Evolutionary conservation across 1,140 invertebrate species (phyloP).

Genomic region (Elymnias hypermnestra): DNA sequence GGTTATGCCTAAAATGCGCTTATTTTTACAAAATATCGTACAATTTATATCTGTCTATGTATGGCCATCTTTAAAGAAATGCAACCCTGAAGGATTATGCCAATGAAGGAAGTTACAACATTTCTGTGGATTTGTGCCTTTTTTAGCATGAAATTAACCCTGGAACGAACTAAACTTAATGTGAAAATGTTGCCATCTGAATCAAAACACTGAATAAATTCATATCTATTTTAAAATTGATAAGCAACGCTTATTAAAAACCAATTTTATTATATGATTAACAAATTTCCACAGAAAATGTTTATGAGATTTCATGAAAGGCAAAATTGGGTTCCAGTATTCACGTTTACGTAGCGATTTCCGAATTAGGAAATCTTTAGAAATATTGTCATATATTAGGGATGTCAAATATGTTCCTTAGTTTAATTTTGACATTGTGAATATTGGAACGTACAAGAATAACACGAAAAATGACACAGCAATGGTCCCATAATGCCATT

Average conservation of each 20-base stretch:
- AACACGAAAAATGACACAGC: slow-evolving; percentile 31
- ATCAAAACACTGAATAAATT: no score
- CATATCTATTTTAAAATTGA: no score
- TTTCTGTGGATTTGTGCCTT: slow-evolving; percentile 24
- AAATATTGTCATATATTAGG: no score
- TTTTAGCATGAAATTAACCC: slow-evolving; percentile 1
- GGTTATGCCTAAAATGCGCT: no score
- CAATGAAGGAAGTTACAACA: slow-evolving; percentile 24
- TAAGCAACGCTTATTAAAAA: no score
- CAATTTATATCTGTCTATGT: neutral
- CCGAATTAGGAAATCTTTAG: no score
- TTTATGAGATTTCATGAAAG: slow-evolving; percentile 24
- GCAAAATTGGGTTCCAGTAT: slow-evolving; percentile 47
- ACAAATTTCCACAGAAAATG: slow-evolving; percentile 23
- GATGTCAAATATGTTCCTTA: no score
- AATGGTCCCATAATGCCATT: slow-evolving; percentile 53
- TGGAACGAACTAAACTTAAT: no score
- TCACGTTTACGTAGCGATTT: no score
- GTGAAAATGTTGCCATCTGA: no score
- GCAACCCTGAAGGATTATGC: slow-evolving; percentile 2
- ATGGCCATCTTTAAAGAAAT: neutral
- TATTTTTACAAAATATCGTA: neutral
- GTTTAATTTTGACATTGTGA: slow-evolving; percentile 24
- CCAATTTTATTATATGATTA: no score
- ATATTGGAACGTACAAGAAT: slow-evolving; percentile 49